Evolutionary conservation across 2,888 invertebrate genomes (phyloP), one percentile per base, ranked within the genome.

Genomic region (Phragmatobia fuliginosa): DNA sequence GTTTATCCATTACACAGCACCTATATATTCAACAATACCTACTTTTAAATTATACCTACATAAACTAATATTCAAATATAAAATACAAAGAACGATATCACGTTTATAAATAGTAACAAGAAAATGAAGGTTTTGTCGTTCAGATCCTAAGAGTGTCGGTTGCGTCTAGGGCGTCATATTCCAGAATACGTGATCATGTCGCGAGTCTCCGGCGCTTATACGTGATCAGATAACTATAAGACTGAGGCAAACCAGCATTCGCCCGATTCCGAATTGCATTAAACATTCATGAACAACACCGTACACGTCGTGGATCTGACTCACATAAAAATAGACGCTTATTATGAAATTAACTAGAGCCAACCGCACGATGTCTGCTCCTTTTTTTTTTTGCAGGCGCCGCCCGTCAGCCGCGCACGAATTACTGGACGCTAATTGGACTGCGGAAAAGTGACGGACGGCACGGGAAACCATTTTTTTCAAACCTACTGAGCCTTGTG

Each of bases 341-440:
- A 92, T 95, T 94, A 94, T 93, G 94, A 92, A 95, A 95, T 95
- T 95, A 94, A 90, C 91, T 88, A 86, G 88, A 89, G 88, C 87
- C 88, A 89, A 88, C 90, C 89, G 89, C 87, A 85, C 85, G 83
- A 83, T 86, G 89, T 87, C 87, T 87, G 88, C 87, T 88, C 82
- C 82, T 82, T 89, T 91, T 93, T n/a, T 93, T 94, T 93, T 92
- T 86, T 87, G 86, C 85, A 88, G 88, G 87, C 88, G 82, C 85
- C 81, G 82, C 85, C 87, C 92, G 93, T 92, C 94, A 93, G 91
- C 91, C 90, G 81, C 88, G 87, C 90, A 91, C 92, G 91, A 93
- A 94, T 94, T 93, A 94, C 90, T 88, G 89, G 94, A 94, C 94
- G 90, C 89, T 95, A 95, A 95, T 95, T 95, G 94, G 94, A 94